Evolutionary conservation across 2,888 invertebrate species (phyloP).

Genomic region (Tetanocera ferruginea): DNA sequence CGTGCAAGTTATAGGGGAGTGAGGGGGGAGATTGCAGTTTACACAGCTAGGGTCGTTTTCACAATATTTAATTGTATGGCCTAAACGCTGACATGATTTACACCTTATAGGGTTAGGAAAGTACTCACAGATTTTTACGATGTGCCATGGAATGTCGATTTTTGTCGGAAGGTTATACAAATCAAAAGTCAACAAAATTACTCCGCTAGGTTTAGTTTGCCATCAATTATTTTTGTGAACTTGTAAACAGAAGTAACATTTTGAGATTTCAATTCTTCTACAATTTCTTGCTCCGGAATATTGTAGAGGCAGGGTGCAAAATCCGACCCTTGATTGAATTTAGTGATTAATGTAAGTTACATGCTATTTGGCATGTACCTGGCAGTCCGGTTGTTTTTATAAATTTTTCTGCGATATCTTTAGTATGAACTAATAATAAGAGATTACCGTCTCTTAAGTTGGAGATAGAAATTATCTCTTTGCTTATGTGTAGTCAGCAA

Average conservation of each 20-base stretch:
- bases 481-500: conserved; percentile 14
- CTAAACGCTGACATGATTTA: too few relatives aligned
- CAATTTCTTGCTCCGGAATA: conserved; percentile 34
- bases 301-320: conserved; percentile 31
- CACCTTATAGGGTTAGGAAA: too few relatives aligned
- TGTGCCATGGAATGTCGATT: too few relatives aligned
- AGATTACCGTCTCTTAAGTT: conserved; percentile 15
- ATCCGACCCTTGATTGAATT: conserved; percentile 13
- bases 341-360: conserved; percentile 4
- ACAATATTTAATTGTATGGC: too few relatives aligned
- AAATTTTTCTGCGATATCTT: background rate
- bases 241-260: too few relatives aligned
- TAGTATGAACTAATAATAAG: background rate
- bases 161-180: too few relatives aligned
- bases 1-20: conserved; percentile 14
- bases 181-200: too few relatives aligned
- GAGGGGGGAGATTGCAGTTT: conserved; percentile 26
- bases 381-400: background rate
- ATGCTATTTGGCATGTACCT: background rate
- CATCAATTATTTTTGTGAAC: too few relatives aligned
- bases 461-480: background rate
- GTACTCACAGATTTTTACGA: too few relatives aligned
- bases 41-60: conserved; percentile 16
- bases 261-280: conserved; percentile 29
- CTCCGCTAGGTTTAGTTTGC: too few relatives aligned